Evolutionary conservation across 1,140 invertebrate species (phyloP), one percentile per base, ranked within the genome.

Genomic region (Dreissena rostriformis): DNA sequence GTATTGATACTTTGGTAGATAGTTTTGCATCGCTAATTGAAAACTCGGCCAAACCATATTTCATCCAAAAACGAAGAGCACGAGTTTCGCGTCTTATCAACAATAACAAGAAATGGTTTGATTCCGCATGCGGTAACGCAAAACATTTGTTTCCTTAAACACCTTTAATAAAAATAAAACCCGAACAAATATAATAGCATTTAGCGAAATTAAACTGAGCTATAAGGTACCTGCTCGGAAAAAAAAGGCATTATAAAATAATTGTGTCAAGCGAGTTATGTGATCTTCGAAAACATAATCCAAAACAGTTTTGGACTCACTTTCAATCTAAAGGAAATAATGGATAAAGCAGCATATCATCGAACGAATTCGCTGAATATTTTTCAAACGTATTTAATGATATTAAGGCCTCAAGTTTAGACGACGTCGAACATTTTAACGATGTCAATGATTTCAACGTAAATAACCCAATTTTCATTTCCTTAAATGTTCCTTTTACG

Each of bases 81-180:
- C 39, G 39, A 5, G 39, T 39, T 39, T 39, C 39, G 39, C 39
- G 39, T 39, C 39, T 39, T 5, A 39, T 39, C 39, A 39, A 39
- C 39, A 39, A 22, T 22, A 63, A 63, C 19, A 26, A n/a, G 61
- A 7, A 63, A 2, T 22, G 61, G 19, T 26, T 63, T 63, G 61
- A 22, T 63, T 63, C 24, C 19, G 24, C 2, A 63, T 22, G 61
- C 19, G 24, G 24, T 22, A n/a, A 63, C 61, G 61, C 61, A n/a
- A 63, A 63, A 63, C 61, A 63, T 63, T n/a, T n/a, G n/a, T n/a
- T n/a, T n/a, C n/a, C n/a, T n/a, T 63, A 26, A 22, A n/a, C 11
- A 26, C 24, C 24, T 63, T 63, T 63, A 63, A 63, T 63, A 63
- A 63, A n/a, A 22, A 63, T 22, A 5, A 63, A 22, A 22, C 19